A percentile compares a stretch with the other conserved stretches of the same genome.
phyloP scores from a whole-genome alignment of 1,140 invertebrate species.

The Euschistus heros region DNA sequence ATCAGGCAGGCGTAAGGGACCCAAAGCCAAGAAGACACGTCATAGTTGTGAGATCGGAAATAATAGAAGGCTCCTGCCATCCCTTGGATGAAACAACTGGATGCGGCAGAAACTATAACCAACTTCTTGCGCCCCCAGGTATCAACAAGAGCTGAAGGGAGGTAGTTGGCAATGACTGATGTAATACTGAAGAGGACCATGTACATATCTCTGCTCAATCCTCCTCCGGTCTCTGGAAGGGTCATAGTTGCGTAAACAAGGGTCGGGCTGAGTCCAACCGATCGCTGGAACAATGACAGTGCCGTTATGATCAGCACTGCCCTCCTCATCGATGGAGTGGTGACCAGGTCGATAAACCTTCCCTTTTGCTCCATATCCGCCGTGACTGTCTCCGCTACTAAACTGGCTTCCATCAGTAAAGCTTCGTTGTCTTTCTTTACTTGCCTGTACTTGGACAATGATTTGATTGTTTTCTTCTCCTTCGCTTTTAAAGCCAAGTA shows the following conservation, averaged over 20 bases:
- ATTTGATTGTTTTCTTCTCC: constrained; percentile 47
- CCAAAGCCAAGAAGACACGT: constrained; percentile 24
- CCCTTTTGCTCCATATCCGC: constrained; percentile 23
- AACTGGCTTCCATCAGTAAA: constrained; percentile 21
- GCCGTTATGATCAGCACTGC: constrained; percentile 29
- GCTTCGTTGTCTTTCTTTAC: constrained; percentile 40
- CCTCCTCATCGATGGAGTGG: constrained; percentile 24
- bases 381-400: constrained; percentile 24
- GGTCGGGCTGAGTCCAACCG: constrained; percentile 29
- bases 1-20: constrained; percentile 28
- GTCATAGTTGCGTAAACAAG: constrained; percentile 29
- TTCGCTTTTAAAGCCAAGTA: constrained; percentile 50
- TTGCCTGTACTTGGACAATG: constrained; percentile 42
- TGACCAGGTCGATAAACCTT: constrained; percentile 26
- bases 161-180: constrained; percentile 37
- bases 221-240: constrained; percentile 30
- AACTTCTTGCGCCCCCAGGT: constrained; percentile 40
- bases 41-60: constrained; percentile 9
- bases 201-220: constrained; percentile 21
- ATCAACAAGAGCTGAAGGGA: constrained; percentile 39
- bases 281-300: constrained; percentile 28
- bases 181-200: constrained; percentile 28
- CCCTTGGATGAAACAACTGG: constrained; percentile 23
- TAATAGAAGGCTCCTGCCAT: constrained; percentile 31
- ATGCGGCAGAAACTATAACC: constrained; percentile 37